phyloP scores from a whole-genome alignment of 2,888 invertebrate genomes.

The Thera britannica region DNA sequence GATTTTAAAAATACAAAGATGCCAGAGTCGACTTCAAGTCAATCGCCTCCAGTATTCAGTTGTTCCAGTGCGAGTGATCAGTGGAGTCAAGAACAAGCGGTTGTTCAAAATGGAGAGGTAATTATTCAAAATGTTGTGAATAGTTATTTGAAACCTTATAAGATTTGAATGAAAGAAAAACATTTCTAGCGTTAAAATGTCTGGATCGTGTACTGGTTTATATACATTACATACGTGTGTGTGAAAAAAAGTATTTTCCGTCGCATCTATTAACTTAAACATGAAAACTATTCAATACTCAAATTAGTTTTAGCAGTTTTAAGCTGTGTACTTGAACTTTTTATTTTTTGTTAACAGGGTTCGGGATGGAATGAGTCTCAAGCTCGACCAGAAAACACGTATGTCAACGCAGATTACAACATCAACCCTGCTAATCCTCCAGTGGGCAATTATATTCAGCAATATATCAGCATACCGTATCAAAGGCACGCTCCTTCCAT shows the following conservation, averaged over 20 bases:
- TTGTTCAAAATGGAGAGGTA: slow-evolving; percentile 50
- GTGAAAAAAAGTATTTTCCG: too few species aligned
- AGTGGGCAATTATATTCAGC: slow-evolving; percentile 31
- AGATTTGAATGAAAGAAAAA: neutral
- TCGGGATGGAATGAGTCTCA: slow-evolving; percentile 47
- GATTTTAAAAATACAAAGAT: slow-evolving; percentile 18
- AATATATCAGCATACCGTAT: slow-evolving; percentile 34
- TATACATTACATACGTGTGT: too few species aligned
- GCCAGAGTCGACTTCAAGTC: slow-evolving; percentile 41
- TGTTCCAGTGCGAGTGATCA: slow-evolving; percentile 46
- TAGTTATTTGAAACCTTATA: neutral
- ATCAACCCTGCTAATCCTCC: slow-evolving; percentile 35
- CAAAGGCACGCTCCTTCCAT: slow-evolving; percentile 23
- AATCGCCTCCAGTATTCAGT: slow-evolving; percentile 34
- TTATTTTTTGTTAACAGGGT: slow-evolving; percentile 46
- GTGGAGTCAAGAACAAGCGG: slow-evolving; percentile 46
- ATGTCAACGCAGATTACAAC: slow-evolving; percentile 34
- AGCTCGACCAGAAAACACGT: slow-evolving; percentile 35
- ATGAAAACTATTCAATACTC: too few species aligned
- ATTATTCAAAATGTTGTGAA: slow-evolving; percentile 19
- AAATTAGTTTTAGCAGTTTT: neutral
- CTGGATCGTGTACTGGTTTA: too few species aligned
- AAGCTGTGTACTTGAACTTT: neutral
- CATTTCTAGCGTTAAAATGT: too few species aligned
- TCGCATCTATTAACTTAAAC: too few species aligned